phyloP scores from a whole-genome alignment of 2,113 vertebrate species.

The human (Homo sapiens) region DNA sequence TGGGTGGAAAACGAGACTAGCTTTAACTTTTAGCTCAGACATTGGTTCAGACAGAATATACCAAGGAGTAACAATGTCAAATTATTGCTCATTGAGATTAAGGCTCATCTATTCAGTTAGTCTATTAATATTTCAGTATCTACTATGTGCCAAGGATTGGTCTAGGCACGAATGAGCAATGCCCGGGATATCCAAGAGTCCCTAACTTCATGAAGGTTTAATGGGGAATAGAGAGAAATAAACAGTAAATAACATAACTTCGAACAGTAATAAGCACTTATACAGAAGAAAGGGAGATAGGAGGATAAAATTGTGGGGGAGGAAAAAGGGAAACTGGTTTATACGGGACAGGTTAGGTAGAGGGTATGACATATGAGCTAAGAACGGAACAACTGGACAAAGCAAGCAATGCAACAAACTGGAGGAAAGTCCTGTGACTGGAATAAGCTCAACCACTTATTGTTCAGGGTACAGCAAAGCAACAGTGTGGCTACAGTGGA shows the following conservation, averaged over 20 bases:
- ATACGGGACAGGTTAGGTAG: neutral
- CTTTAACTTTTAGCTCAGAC: neutral
- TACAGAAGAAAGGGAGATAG: neutral
- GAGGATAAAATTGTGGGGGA: neutral
- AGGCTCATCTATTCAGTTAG: neutral
- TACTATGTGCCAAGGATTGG: neutral
- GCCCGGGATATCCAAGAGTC: neutral
- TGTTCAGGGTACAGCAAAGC: neutral
- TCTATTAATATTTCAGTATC: neutral
- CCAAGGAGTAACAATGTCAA: constrained; percentile 7
- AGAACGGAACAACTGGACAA: neutral
- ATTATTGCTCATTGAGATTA: neutral
- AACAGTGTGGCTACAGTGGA: neutral
- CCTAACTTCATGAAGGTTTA: neutral
- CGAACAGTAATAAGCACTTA: neutral
- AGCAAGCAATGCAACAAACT: neutral
- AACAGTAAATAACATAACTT: neutral
- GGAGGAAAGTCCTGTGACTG: neutral
- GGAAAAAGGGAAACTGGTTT: neutral
- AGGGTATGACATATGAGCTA: neutral
- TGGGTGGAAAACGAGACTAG: neutral
- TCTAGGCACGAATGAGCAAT: neutral
- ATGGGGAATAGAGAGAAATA: neutral
- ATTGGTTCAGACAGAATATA: constrained; percentile 7
- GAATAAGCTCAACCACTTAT: neutral